These are phyloP conservation scores for Tenebrosternarchus preto DNA, from an alignment of 2,113 vertebrate species.

Conservation along the genomic window DNA sequence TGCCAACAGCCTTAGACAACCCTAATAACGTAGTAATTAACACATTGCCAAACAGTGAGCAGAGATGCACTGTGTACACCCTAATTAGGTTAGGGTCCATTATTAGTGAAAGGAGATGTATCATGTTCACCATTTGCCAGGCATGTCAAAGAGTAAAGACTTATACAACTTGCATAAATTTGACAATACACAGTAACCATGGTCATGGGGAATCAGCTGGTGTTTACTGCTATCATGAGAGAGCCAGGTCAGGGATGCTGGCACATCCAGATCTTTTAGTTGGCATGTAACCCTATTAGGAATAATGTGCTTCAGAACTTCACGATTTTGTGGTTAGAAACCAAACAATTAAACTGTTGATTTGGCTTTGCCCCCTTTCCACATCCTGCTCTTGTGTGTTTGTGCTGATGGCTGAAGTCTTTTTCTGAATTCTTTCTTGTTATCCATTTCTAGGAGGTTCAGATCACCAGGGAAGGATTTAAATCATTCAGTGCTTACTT, in stretches of 20 bases:
- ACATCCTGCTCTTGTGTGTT: neutral
- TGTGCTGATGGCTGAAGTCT: neutral
- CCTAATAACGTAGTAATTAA: neutral
- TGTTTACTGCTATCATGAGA: neutral
- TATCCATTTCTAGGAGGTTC: neutral
- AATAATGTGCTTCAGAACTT: neutral
- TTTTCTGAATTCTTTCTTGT: neutral
- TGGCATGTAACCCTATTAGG: neutral
- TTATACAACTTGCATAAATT: neutral
- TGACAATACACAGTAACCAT: neutral
- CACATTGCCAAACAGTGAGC: neutral
- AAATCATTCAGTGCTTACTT: no score
- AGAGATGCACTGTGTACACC: no score
- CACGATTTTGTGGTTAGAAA: conserved; percentile 30
- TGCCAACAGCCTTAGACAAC: neutral
- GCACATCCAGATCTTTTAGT: neutral
- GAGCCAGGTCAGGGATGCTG: neutral
- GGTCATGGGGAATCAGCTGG: neutral
- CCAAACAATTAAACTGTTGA: conserved; percentile 37
- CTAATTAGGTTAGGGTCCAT: no score
- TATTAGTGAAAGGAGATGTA: no score
- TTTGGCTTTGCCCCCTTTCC: conserved; percentile 26
- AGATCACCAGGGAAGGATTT: no score
- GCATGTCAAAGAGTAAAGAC: no score
- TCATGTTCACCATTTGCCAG: no score